phyloP scores from a whole-genome alignment of 2,113 vertebrate species.

The Onychostoma macrolepis region DNA sequence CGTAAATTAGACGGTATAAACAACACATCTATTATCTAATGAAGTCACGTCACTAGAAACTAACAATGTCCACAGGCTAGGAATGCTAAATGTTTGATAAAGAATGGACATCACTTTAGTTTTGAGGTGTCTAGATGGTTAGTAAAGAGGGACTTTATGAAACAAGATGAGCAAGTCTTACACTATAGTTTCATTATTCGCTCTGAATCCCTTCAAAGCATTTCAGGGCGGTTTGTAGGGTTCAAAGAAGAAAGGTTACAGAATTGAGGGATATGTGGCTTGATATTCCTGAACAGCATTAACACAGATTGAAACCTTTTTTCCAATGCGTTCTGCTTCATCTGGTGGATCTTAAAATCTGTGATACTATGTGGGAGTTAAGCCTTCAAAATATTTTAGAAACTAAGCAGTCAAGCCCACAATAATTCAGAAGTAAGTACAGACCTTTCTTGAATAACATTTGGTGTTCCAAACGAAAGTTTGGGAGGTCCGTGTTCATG shows the following conservation, averaged over 20 bases:
- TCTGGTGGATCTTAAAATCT: background rate
- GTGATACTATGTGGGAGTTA: background rate
- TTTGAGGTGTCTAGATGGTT: constrained; percentile 3
- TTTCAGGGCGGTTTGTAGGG: background rate
- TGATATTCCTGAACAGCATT: background rate
- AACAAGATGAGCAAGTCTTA: constrained; percentile 10
- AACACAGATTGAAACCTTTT: background rate
- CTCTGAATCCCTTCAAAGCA: background rate
- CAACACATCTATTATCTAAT: background rate
- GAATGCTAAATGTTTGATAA: background rate
- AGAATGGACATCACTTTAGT: background rate
- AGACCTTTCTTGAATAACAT: background rate
- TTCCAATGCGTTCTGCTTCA: background rate
- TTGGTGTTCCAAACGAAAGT: background rate
- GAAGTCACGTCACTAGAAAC: background rate
- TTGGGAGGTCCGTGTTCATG: background rate
- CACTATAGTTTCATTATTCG: background rate
- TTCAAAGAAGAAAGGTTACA: background rate
- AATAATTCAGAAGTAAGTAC: background rate
- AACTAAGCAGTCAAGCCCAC: background rate
- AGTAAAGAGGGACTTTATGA: constrained; percentile 10
- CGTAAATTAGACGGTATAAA: background rate
- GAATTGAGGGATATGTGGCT: background rate
- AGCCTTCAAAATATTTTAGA: background rate
- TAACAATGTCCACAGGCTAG: background rate